Conservation (phyloP, 2,888 invertebrate genomes). For the Ptilodon capucinus region DNA sequence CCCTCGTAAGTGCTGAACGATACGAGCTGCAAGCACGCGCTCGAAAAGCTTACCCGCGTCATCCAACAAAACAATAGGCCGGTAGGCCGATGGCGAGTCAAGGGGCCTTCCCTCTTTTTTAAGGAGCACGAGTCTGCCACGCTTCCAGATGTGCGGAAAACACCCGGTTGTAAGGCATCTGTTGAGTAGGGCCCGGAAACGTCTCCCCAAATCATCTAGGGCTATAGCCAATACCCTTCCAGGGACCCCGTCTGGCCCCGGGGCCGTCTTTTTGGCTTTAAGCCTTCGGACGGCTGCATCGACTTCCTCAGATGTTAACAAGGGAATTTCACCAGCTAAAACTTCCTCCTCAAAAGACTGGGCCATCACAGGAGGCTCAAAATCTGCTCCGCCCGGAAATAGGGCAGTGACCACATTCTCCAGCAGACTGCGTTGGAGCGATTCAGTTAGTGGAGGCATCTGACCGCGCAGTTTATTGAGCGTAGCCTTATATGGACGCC, state of each 20-base stretch:
- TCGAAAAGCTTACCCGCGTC: constrained; percentile 8
- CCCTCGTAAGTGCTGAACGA: background rate
- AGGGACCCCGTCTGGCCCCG: background rate
- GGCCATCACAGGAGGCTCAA: no score
- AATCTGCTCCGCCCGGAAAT: no score
- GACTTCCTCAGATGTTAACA: no score
- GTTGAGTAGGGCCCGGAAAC: background rate
- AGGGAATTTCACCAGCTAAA: no score
- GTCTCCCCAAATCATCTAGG: background rate
- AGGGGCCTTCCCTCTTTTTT: constrained; percentile 5
- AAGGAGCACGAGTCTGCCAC: constrained; percentile 7
- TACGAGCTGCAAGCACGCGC: background rate
- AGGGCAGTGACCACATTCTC: no score
- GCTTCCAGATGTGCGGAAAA: constrained; percentile 2
- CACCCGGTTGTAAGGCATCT: background rate
- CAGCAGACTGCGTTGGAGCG: no score
- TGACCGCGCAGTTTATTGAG: background rate
- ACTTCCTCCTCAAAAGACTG: no score
- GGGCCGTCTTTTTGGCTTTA: background rate
- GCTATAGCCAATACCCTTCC: background rate
- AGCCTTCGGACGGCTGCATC: background rate
- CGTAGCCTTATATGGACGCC: background rate
- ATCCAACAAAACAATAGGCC: constrained; percentile 15
- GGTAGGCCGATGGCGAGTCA: constrained; percentile 8
- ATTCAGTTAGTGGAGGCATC: no score